Evolutionary conservation across 2,797 vertebrate genomes (phyloP).

Genomic region (Liparis tanakae): DNA sequence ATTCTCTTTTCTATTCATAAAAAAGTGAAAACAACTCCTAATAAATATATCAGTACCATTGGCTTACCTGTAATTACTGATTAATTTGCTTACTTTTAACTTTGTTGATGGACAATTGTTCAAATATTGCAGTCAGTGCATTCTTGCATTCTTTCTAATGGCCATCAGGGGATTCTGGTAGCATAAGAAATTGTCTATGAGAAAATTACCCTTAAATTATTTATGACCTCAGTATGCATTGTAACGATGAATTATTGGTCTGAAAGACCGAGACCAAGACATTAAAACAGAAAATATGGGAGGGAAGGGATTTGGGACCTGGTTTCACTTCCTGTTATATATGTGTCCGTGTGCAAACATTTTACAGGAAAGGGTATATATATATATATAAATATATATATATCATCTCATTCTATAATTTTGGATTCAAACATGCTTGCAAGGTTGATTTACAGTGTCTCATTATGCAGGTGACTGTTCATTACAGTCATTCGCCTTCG

Average conservation of each 20-base stretch:
- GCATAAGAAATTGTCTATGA: not conserved
- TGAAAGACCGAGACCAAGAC: not conserved
- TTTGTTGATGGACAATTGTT: conserved; percentile 1
- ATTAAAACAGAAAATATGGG: not conserved
- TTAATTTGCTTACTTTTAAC: not conserved
- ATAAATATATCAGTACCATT: conserved; percentile 13
- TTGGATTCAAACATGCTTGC: conserved; percentile 14
- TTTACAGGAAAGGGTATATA: not conserved
- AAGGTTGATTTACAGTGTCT: conserved; percentile 15
- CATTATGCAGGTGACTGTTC: conserved; percentile 24
- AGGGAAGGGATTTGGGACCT: conserved; percentile 5
- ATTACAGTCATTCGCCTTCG: conserved; percentile 40
- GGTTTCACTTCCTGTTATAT: conserved; percentile 8
- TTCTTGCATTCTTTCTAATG: not conserved
- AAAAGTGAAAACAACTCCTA: not conserved
- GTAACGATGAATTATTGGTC: too few species aligned
- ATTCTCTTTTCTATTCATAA: conserved; percentile 17
- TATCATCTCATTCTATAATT: conserved; percentile 9
- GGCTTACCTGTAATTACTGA: not conserved
- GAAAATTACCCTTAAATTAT: not conserved
- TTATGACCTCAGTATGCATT: not conserved
- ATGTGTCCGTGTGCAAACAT: not conserved
- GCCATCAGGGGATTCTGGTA: not conserved
- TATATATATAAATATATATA: conserved; percentile 18
- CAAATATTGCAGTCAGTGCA: not conserved